Percentiles rank a stretch among this genome's conserved stretches.
Conservation (phyloP, 2,888 invertebrate genomes). For the Petrophora chlorosata region DNA sequence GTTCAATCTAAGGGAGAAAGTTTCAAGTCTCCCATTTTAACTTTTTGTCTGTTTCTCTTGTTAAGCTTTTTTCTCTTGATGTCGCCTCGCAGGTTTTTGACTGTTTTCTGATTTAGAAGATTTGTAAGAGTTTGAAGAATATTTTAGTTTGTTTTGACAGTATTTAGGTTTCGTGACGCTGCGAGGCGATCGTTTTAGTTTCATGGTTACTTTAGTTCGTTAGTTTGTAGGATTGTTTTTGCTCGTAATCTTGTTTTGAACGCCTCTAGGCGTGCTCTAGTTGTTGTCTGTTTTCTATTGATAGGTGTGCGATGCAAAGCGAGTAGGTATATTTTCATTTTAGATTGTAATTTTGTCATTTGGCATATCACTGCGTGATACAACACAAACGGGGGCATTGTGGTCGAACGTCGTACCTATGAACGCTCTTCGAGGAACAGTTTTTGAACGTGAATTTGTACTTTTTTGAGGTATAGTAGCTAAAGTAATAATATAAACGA, state of each 20-base stretch:
- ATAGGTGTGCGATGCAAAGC: conserved; percentile 38
- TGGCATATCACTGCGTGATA: conserved; percentile 72
- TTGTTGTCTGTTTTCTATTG: conserved; percentile 62
- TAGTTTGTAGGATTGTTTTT: conserved; percentile 73
- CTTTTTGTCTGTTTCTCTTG: conserved; percentile 48
- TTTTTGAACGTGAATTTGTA: conserved; percentile 32
- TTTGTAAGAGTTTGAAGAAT: conserved; percentile 56
- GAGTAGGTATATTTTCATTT: conserved; percentile 35
- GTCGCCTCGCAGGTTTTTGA: conserved; percentile 58
- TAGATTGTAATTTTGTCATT: conserved; percentile 51
- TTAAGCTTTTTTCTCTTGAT: conserved; percentile 45
- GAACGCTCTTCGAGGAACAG: conserved; percentile 31
- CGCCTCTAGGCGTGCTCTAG: conserved; percentile 52
- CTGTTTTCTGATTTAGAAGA: conserved; percentile 39
- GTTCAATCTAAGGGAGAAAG: conserved; percentile 45
- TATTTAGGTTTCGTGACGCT: conserved; percentile 57
- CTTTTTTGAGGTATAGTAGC: conserved; percentile 38
- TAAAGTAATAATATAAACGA: conserved; percentile 36
- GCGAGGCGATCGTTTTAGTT: conserved; percentile 52
- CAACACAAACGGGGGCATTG: conserved; percentile 62
- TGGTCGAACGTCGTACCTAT: conserved; percentile 18
- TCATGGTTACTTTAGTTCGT: conserved; percentile 43
- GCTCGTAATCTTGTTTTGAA: conserved; percentile 40
- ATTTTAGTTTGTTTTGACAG: conserved; percentile 65
- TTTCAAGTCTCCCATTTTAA: conserved; percentile 51